Evolutionary conservation across 2,888 invertebrate species (phyloP).

Genomic region (Pasiphila rectangulata): DNA sequence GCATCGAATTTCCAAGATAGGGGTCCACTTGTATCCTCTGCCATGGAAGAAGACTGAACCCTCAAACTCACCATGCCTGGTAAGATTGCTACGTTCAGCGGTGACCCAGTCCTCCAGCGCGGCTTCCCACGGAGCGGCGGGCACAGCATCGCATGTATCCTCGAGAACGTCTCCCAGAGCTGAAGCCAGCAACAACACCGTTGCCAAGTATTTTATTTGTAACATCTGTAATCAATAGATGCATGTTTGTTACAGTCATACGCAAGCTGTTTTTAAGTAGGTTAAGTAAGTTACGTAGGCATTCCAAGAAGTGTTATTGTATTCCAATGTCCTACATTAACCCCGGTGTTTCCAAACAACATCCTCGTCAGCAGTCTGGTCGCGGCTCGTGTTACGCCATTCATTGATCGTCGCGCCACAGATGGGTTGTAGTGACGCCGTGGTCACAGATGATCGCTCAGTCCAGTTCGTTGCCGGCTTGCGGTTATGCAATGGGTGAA

Average conservation of each 20-base stretch:
- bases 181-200: slow-evolving; percentile 28
- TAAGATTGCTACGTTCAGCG: slow-evolving; percentile 52
- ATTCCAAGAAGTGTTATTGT: slow-evolving; percentile 4
- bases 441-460: slow-evolving; percentile 10
- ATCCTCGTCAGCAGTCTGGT: slow-evolving; percentile 16
- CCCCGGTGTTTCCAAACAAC: slow-evolving; percentile 12
- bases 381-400: slow-evolving; percentile 14
- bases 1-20: too few species aligned
- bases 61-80: slow-evolving; percentile 59
- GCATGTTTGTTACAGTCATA: neutral
- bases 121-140: slow-evolving; percentile 80
- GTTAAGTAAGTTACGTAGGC: neutral
- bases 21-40: too few species aligned
- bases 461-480: slow-evolving; percentile 15
- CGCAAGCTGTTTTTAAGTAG: neutral
- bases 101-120: slow-evolving; percentile 84
- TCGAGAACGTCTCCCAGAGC: slow-evolving; percentile 1
- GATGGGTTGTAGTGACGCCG: neutral
- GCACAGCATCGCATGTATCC: slow-evolving; percentile 23
- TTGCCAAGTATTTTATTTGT: slow-evolving; percentile 17
- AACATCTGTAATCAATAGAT: slow-evolving; percentile 35
- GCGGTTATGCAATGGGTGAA: slow-evolving; percentile 35
- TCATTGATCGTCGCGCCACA: slow-evolving; percentile 16
- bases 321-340: slow-evolving; percentile 7
- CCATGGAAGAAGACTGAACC: too few species aligned